Evolutionary conservation across 2,113 vertebrate genomes (phyloP).

Genomic region (Halcyon senegalensis): DNA sequence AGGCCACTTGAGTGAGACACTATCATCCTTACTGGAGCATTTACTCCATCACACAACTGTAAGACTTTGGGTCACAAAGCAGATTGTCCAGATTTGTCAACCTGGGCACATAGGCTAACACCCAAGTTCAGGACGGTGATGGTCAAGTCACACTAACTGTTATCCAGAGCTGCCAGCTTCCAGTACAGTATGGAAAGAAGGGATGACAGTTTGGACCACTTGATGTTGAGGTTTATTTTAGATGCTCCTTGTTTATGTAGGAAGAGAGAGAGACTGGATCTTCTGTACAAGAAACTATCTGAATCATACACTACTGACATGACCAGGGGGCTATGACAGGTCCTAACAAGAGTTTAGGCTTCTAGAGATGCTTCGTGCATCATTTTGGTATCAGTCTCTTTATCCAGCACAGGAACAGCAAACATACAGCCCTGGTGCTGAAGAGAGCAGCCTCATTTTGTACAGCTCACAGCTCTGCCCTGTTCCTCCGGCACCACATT

Average conservation of each 20-base stretch:
- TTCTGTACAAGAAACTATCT: background rate
- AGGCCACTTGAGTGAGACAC: background rate
- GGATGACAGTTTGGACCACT: background rate
- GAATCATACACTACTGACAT: background rate
- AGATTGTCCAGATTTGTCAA: background rate
- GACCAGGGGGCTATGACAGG: background rate
- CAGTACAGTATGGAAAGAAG: background rate
- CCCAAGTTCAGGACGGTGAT: background rate
- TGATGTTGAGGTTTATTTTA: background rate
- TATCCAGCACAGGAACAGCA: background rate
- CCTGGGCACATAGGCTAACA: background rate
- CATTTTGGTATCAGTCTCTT: background rate
- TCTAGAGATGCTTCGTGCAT: background rate
- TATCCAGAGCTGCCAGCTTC: background rate
- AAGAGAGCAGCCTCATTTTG: background rate
- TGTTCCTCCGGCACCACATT: background rate
- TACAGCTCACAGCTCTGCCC: background rate
- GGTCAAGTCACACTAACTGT: background rate
- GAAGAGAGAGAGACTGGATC: background rate
- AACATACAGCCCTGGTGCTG: background rate
- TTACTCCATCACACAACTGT: background rate
- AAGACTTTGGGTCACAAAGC: background rate
- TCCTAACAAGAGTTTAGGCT: background rate
- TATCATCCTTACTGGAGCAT: background rate
- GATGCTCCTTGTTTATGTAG: background rate